Evolutionary conservation across 2,113 vertebrate species (phyloP).

Genomic region (Nyctereutes procyonoides): DNA sequence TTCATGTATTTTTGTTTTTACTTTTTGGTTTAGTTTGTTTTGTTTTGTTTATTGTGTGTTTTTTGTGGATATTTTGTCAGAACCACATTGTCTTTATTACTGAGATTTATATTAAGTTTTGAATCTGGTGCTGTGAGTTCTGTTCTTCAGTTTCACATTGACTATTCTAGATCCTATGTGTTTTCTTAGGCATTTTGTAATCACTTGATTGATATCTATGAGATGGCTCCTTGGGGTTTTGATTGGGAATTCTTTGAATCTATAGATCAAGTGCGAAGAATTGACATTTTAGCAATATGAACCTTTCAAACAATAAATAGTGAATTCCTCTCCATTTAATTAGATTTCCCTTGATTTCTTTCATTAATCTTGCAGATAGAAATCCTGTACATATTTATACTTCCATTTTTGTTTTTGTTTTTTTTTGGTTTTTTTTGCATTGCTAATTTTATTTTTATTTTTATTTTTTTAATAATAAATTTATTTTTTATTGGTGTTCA

Average conservation of each 20-base stretch:
- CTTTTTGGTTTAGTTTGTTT: background rate
- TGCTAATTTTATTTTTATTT: no score
- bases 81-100: background rate
- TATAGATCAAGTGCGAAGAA: background rate
- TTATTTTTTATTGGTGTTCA: no score
- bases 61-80: background rate
- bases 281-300: background rate
- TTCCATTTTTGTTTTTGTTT: no score
- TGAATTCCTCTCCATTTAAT: background rate
- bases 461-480: no score
- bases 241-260: background rate
- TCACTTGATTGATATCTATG: background rate
- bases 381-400: background rate
- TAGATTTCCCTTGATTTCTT: background rate
- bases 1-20: background rate
- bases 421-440: no score
- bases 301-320: background rate
- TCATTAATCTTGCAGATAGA: background rate
- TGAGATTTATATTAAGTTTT: background rate
- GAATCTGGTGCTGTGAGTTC: background rate
- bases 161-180: background rate
- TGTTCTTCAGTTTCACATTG: background rate
- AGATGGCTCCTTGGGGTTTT: background rate
- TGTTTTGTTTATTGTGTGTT: background rate
- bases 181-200: background rate